phyloP scores from a whole-genome alignment of 2,797 vertebrate genomes.

The Sus cebifrons region DNA sequence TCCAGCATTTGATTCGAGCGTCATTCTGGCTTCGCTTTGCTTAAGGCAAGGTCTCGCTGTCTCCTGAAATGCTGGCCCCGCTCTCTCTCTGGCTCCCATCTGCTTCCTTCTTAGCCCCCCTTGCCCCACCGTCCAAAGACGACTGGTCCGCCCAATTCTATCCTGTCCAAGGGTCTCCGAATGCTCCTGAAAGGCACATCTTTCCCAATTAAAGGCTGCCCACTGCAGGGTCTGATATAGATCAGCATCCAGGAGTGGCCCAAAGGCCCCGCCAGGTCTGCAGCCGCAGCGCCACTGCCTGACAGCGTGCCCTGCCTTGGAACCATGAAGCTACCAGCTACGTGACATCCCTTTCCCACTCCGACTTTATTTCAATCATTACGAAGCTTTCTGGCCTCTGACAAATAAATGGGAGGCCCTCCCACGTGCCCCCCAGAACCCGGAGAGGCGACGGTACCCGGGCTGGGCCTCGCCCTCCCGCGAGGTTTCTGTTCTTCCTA shows the following conservation, averaged over 20 bases:
- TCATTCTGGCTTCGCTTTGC: not conserved
- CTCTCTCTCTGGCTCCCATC: accelerated
- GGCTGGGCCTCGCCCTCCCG: accelerated
- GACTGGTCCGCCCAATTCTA: not conserved
- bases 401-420: not conserved
- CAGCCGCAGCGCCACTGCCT: conserved; percentile 71
- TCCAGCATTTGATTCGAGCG: accelerated
- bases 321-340: conserved; percentile 42
- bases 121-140: not conserved
- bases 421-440: not conserved
- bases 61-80: not conserved
- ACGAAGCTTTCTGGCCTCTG: conserved; percentile 50
- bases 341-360: conserved; percentile 72
- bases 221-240: not conserved
- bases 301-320: conserved; percentile 57
- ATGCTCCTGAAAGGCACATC: not conserved
- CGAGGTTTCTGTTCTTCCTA: not conserved
- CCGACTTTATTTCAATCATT: conserved; percentile 2
- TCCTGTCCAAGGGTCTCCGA: not conserved
- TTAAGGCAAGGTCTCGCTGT: too few relatives aligned
- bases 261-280: conserved; percentile 77
- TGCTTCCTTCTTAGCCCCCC: not conserved
- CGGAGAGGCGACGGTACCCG: too few relatives aligned
- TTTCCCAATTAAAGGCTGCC: accelerated
- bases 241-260: conserved; percentile 48